Conservation (phyloP, 2,797 vertebrate species). For the Micromesistius poutassou region DNA sequence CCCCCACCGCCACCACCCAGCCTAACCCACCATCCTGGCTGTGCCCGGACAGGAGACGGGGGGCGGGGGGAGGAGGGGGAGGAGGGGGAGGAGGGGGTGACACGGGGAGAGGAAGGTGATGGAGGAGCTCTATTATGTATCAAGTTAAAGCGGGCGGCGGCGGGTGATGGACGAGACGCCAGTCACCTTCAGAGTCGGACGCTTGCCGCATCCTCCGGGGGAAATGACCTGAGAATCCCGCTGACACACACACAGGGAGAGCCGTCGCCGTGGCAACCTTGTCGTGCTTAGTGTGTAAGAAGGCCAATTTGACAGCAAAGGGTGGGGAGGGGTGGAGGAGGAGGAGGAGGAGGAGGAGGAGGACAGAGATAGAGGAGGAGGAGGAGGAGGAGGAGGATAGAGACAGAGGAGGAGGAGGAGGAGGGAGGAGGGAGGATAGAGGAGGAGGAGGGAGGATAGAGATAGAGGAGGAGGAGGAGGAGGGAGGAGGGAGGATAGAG, state of each 20-base stretch:
- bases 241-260: conserved; percentile 89
- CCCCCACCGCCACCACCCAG: conserved; percentile 17
- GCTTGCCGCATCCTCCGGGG: conserved; percentile 77
- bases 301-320: conserved; percentile 55
- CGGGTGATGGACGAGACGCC: conserved; percentile 94
- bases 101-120: conserved; percentile 93
- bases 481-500: too few relatives aligned
- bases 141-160: conserved; percentile 93
- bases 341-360: too few relatives aligned
- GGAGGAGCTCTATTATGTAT: conserved; percentile 99
- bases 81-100: conserved; percentile 72
- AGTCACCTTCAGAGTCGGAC: conserved; percentile 96
- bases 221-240: conserved; percentile 98
- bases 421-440: too few relatives aligned
- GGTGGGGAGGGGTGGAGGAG: conserved; percentile 17
- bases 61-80: too few relatives aligned
- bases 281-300: conserved; percentile 40
- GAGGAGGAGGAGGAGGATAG: too few relatives aligned
- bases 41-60: background rate
- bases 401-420: too few relatives aligned
- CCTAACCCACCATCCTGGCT: conserved; percentile 6
- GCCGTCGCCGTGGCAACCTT: conserved; percentile 46
- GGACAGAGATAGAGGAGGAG: too few relatives aligned
- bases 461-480: too few relatives aligned
- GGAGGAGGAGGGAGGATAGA: too few relatives aligned